A percentile compares a stretch with the other conserved stretches of the same genome.
Conservation (phyloP, 2,888 invertebrate species). For the Xanthorhoe spadicearia region DNA sequence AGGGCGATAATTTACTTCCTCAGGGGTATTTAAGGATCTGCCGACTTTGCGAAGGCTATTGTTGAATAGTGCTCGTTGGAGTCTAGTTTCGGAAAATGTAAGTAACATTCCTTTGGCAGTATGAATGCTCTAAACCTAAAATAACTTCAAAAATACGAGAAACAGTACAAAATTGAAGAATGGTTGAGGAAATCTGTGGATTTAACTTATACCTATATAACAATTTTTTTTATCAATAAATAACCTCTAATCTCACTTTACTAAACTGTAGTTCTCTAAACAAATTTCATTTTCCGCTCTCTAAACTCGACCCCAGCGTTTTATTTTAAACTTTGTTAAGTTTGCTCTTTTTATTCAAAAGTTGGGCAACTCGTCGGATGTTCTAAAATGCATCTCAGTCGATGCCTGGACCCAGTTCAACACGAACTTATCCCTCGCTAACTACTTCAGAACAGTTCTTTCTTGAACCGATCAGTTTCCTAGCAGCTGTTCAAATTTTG, state of each 20-base stretch:
- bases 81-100: constrained; percentile 8
- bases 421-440: constrained; percentile 66
- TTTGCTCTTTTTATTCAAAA: constrained; percentile 43
- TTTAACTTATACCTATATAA: too few species aligned
- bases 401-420: constrained; percentile 60
- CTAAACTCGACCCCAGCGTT: constrained; percentile 9
- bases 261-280: constrained; percentile 1
- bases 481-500: constrained; percentile 55
- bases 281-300: constrained; percentile 11
- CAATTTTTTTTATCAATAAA: too few species aligned
- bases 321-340: constrained; percentile 33
- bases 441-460: constrained; percentile 66
- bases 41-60: constrained; percentile 6
- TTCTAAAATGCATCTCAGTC: constrained; percentile 61
- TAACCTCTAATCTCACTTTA: background rate
- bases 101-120: constrained; percentile 4
- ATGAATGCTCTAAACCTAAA: background rate
- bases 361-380: constrained; percentile 47
- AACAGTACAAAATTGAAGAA: too few species aligned
- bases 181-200: too few species aligned
- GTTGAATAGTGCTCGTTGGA: constrained; percentile 11
- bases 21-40: constrained; percentile 62
- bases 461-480: constrained; percentile 57
- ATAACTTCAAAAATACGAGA: background rate
- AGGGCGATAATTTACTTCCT: constrained; percentile 64